Evolutionary conservation across 2,113 vertebrate species (phyloP).

Genomic region (Hyla sarda): DNA sequence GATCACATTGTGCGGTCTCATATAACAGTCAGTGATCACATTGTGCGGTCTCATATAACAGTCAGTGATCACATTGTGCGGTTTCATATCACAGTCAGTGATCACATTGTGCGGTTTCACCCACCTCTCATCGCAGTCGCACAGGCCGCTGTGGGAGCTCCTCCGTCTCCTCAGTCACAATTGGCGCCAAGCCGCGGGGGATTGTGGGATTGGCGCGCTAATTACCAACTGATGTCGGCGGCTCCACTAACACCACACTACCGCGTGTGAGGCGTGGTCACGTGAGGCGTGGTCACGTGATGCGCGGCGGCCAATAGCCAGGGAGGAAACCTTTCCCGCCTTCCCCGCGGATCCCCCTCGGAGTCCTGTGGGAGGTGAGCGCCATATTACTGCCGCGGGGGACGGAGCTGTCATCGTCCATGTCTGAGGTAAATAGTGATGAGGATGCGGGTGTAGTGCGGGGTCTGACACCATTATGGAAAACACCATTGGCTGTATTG

Average conservation of each 20-base stretch:
- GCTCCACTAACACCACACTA: neutral
- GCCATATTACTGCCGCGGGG: neutral
- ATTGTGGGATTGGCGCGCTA: neutral
- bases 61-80: no score
- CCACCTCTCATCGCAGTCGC: no score
- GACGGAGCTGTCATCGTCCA: neutral
- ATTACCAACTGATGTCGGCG: neutral
- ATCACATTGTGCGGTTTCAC: no score
- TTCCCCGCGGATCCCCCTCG: neutral
- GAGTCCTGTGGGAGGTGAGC: neutral
- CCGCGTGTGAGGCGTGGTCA: neutral
- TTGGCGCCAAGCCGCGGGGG: neutral
- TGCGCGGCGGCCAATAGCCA: neutral
- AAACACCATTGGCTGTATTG: no score
- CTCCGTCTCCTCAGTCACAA: neutral
- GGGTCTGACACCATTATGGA: no score
- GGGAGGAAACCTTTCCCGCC: neutral
- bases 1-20: no score
- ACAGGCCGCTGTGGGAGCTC: no score
- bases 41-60: no score
- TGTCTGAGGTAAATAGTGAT: neutral
- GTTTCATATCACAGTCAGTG: no score
- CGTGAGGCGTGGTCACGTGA: neutral
- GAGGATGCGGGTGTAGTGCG: no score
- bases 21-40: no score